phyloP scores from a whole-genome alignment of 2,888 invertebrate genomes.

The Exephanes ischioxanthus region DNA sequence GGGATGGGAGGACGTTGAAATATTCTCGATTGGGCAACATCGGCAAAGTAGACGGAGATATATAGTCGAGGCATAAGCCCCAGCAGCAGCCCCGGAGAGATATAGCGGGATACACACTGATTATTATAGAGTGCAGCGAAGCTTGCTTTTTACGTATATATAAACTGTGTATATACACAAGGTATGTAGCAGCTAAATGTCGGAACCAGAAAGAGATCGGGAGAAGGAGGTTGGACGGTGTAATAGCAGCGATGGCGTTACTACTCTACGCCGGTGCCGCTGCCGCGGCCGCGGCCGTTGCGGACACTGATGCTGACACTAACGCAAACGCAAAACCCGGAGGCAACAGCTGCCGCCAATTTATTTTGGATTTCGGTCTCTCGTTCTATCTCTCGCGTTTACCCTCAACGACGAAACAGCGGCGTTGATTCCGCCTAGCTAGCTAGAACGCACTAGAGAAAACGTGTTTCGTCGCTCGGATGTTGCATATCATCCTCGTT shows the following conservation, averaged over 20 bases:
- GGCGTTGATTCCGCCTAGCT: slow-evolving; percentile 21
- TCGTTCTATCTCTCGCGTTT: slow-evolving; percentile 5
- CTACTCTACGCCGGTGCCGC: slow-evolving; percentile 4
- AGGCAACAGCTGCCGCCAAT: slow-evolving; percentile 83
- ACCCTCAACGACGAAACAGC: slow-evolving; percentile 25
- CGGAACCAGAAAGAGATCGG: slow-evolving; percentile 57
- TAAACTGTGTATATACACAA: slow-evolving; percentile 6
- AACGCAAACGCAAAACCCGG: slow-evolving; percentile 76
- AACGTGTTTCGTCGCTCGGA: slow-evolving; percentile 32
- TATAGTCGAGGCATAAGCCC: slow-evolving; percentile 15
- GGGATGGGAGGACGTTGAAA: slow-evolving; percentile 35
- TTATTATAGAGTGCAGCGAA: slow-evolving; percentile 62
- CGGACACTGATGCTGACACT: slow-evolving; percentile 77
- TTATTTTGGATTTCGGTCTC: slow-evolving; percentile 82
- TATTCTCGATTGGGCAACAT: slow-evolving; percentile 61
- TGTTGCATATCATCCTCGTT: slow-evolving; percentile 27
- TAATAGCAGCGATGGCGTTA: slow-evolving; percentile 72
- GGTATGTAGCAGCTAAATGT: slow-evolving; percentile 44
- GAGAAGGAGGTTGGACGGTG: slow-evolving; percentile 47
- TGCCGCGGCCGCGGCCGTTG: slow-evolving; percentile 53
- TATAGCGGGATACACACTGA: slow-evolving; percentile 52
- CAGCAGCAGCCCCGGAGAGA: not conserved
- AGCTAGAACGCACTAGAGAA: slow-evolving; percentile 10
- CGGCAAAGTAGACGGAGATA: slow-evolving; percentile 57
- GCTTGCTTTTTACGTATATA: slow-evolving; percentile 25